phyloP scores from a whole-genome alignment of 2,113 vertebrate genomes.

The Gnathonemus echidnorhynchus region DNA sequence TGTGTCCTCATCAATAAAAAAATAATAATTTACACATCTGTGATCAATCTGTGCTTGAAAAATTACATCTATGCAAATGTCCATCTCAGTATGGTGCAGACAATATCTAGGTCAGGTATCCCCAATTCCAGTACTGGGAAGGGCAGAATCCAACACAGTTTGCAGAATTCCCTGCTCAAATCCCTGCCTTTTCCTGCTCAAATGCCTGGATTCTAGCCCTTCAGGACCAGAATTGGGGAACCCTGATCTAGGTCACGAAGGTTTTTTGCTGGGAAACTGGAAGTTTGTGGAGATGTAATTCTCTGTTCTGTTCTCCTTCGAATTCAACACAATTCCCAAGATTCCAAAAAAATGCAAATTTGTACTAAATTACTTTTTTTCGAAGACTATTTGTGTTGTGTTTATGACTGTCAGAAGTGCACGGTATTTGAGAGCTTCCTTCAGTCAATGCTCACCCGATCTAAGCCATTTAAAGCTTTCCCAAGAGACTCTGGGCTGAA shows the following conservation, averaged over 20 bases:
- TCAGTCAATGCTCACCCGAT: background rate
- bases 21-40: background rate
- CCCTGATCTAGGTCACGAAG: background rate
- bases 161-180: background rate
- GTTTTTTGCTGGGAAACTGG: background rate
- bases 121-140: background rate
- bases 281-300: background rate
- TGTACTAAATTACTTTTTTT: background rate
- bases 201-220: background rate
- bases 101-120: background rate
- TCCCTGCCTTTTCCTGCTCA: background rate
- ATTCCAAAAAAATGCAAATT: background rate
- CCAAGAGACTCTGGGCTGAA: constrained; percentile 1
- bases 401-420: background rate
- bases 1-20: background rate
- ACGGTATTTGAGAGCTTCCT: background rate
- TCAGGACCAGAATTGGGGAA: background rate
- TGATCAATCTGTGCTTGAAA: background rate
- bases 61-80: background rate
- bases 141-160: background rate
- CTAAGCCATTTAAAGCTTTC: background rate
- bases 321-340: background rate
- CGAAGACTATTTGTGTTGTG: background rate
- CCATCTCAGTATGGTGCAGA: background rate
- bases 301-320: background rate